A percentile compares a stretch with the other conserved stretches of the same genome.
phyloP scores from a whole-genome alignment of 2,888 invertebrate genomes.

The Eristalinus aeneus region DNA sequence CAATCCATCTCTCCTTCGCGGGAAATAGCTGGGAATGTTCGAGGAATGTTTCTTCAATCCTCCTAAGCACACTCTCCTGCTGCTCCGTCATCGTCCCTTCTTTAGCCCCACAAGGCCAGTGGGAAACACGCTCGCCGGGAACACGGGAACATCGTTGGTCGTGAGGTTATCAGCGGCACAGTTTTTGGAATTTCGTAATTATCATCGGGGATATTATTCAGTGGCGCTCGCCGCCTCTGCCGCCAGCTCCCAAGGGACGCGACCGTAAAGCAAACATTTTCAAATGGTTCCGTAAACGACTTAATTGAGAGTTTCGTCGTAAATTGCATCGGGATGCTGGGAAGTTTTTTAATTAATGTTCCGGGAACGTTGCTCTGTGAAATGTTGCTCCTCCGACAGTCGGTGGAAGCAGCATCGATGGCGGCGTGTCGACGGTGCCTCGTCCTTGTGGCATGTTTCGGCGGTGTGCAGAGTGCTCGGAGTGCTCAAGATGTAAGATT shows the following conservation, averaged over 20 bases:
- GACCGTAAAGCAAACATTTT: conserved; percentile 44
- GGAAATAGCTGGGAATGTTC: neutral
- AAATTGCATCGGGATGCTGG: conserved; percentile 24
- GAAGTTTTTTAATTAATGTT: conserved; percentile 52
- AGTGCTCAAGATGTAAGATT: neutral
- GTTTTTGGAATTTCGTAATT: conserved; percentile 33
- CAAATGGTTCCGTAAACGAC: conserved; percentile 41
- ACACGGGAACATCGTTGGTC: neutral
- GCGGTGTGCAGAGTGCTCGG: neutral
- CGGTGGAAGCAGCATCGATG: neutral
- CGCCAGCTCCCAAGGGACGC: conserved; percentile 3
- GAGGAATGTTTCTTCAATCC: neutral
- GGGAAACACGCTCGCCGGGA: neutral
- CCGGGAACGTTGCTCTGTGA: conserved; percentile 19
- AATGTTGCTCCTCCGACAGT: conserved; percentile 4
- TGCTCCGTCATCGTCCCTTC: neutral
- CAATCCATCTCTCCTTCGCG: conserved; percentile 21
- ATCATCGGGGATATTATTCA: conserved; percentile 30
- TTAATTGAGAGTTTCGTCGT: conserved; percentile 32
- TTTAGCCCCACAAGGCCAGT: neutral
- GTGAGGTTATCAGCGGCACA: neutral
- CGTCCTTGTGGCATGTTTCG: neutral
- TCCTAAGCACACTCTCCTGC: neutral
- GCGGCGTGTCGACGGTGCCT: neutral
- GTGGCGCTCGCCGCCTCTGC: neutral